A percentile compares a stretch with the other conserved stretches of the same genome.
Conservation (phyloP, 2,888 invertebrate species). For the Brenthis hecate region DNA sequence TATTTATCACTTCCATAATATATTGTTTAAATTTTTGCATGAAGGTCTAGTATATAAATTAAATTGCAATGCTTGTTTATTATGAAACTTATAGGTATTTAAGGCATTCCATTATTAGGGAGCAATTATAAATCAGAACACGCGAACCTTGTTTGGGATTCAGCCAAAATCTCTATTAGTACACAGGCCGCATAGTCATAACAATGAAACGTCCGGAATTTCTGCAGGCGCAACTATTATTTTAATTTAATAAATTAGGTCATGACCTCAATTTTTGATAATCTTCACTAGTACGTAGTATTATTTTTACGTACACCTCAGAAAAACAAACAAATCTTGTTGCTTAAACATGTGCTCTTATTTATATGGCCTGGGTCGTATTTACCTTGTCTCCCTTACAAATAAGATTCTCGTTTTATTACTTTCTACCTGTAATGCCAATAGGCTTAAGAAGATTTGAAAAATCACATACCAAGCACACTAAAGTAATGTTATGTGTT, state of each 20-base stretch:
- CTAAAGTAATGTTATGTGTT: neutral
- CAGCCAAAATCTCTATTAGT: slow-evolving; percentile 77
- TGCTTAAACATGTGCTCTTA: neutral
- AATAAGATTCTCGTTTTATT: slow-evolving; percentile 12
- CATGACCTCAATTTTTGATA: slow-evolving; percentile 43
- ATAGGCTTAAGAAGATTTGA: neutral
- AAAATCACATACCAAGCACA: neutral
- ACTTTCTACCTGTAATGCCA: neutral
- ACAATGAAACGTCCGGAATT: slow-evolving; percentile 53
- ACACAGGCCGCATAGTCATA: slow-evolving; percentile 58
- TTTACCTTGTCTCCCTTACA: slow-evolving; percentile 7
- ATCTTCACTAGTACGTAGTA: neutral
- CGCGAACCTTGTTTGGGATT: slow-evolving; percentile 63
- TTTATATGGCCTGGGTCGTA: slow-evolving; percentile 2
- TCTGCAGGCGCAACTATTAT: slow-evolving; percentile 55
- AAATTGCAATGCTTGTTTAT: neutral
- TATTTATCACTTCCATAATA: no score
- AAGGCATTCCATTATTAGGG: slow-evolving; percentile 28
- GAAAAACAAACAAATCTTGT: slow-evolving; percentile 1
- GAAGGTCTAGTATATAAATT: neutral
- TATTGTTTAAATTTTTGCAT: no score
- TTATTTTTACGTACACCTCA: neutral
- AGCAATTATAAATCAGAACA: slow-evolving; percentile 70
- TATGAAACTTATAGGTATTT: slow-evolving; percentile 22
- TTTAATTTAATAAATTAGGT: slow-evolving; percentile 63